Conservation (phyloP, 2,797 vertebrate genomes). For the Vultur gryphus region DNA sequence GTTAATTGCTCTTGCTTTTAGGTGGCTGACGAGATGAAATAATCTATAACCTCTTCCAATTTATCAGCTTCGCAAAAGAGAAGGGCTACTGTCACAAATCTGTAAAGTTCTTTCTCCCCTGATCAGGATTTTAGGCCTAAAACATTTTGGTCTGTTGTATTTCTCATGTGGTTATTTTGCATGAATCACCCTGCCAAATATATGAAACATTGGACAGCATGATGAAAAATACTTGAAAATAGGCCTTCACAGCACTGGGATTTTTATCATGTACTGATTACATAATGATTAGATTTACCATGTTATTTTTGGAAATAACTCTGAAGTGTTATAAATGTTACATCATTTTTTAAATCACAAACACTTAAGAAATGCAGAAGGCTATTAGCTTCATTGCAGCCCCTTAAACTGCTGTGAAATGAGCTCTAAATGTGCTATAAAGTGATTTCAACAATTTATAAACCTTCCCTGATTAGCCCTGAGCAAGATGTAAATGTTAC, state of each 20-base stretch:
- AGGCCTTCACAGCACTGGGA: background rate
- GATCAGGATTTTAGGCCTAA: background rate
- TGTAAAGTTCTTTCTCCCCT: background rate
- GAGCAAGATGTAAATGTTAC: constrained; percentile 57
- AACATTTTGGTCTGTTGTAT: background rate
- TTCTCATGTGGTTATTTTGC: background rate
- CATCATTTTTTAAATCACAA: constrained; percentile 60
- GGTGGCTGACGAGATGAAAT: background rate
- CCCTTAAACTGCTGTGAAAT: constrained; percentile 62
- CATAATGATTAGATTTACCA: constrained; percentile 16
- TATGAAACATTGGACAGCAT: background rate
- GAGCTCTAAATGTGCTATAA: constrained; percentile 63
- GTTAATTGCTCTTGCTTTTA: background rate
- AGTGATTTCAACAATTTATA: constrained; percentile 67
- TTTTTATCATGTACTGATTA: background rate
- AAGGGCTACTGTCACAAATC: background rate
- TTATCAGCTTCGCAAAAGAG: background rate
- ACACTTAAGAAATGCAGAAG: constrained; percentile 61
- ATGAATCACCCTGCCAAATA: background rate
- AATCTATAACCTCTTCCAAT: background rate
- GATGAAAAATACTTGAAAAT: background rate
- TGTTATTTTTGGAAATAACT: constrained; percentile 31
- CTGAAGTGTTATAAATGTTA: constrained; percentile 14
- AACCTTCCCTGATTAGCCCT: constrained; percentile 58
- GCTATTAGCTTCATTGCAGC: constrained; percentile 61